Evolutionary conservation across 2,113 vertebrate genomes (phyloP).

Genomic region (Lamprologus ornatipinnis): DNA sequence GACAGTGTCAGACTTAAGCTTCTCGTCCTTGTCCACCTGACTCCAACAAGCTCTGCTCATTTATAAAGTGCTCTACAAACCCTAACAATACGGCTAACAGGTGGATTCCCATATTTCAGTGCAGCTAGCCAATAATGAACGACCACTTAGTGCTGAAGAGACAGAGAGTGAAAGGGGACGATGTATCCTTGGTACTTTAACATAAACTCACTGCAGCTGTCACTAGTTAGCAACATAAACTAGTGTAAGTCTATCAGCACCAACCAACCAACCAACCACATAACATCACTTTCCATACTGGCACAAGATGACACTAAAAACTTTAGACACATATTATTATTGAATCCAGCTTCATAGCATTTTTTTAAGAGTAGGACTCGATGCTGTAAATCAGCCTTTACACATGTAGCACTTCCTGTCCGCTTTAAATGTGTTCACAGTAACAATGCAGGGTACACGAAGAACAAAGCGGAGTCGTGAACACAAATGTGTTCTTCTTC

Average conservation of each 20-base stretch:
- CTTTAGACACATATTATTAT: neutral
- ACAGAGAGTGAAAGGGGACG: neutral
- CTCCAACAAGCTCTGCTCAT: neutral
- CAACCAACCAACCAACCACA: neutral
- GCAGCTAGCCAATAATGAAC: neutral
- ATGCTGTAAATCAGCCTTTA: neutral
- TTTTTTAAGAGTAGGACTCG: rapidly evolving
- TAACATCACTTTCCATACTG: neutral
- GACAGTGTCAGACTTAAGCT: neutral
- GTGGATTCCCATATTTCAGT: neutral
- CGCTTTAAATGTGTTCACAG: neutral
- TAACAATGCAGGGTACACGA: neutral
- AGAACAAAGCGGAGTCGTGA: neutral
- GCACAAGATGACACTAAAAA: neutral
- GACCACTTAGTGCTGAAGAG: neutral
- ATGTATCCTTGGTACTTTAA: neutral
- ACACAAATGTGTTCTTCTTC: neutral
- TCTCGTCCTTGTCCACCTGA: neutral
- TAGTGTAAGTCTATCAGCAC: neutral
- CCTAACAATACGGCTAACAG: neutral
- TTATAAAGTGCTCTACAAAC: neutral
- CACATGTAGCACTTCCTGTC: neutral
- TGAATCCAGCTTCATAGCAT: rapidly evolving
- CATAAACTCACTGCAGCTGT: neutral
- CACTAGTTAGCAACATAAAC: neutral